Percentiles rank a stretch among this genome's conserved stretches.
phyloP scores from a whole-genome alignment of 2,113 vertebrate species.

The Nanorana parkeri region DNA sequence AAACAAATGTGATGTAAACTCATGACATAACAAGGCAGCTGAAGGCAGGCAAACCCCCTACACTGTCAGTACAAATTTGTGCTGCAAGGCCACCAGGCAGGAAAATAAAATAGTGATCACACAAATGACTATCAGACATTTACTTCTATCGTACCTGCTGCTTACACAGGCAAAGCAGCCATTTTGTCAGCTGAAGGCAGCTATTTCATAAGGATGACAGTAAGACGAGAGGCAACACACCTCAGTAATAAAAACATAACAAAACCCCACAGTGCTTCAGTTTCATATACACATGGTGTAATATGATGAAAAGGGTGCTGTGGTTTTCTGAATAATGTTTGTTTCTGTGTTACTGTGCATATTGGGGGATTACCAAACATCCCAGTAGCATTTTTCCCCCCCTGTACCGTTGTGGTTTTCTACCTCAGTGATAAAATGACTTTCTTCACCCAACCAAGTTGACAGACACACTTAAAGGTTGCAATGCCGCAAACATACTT shows the following conservation, averaged over 20 bases:
- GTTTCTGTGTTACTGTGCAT: too few relatives aligned
- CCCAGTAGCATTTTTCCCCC: too few relatives aligned
- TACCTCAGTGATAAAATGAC: constrained; percentile 1
- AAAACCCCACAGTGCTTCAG: too few relatives aligned
- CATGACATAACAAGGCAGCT: not conserved
- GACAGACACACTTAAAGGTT: constrained; percentile 20
- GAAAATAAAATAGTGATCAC: constrained; percentile 24
- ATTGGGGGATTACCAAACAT: too few relatives aligned
- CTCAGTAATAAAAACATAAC: too few relatives aligned
- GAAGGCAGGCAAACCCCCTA: not conserved
- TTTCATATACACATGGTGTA: too few relatives aligned
- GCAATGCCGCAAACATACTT: constrained; percentile 4
- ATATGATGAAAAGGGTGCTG: too few relatives aligned
- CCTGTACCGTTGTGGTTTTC: not conserved
- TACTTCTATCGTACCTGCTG: not conserved
- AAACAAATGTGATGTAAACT: not conserved
- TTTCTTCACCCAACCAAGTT: constrained; percentile 6
- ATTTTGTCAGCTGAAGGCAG: constrained; percentile 25
- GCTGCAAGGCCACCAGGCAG: constrained; percentile 38
- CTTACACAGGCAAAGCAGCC: constrained; percentile 5
- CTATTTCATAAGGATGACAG: not conserved
- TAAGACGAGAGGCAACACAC: not conserved
- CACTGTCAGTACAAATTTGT: not conserved
- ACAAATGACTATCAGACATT: not conserved
- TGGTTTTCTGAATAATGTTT: too few relatives aligned